Conservation (phyloP, 1,140 invertebrate genomes). For the Saccostrea cuccullata region DNA sequence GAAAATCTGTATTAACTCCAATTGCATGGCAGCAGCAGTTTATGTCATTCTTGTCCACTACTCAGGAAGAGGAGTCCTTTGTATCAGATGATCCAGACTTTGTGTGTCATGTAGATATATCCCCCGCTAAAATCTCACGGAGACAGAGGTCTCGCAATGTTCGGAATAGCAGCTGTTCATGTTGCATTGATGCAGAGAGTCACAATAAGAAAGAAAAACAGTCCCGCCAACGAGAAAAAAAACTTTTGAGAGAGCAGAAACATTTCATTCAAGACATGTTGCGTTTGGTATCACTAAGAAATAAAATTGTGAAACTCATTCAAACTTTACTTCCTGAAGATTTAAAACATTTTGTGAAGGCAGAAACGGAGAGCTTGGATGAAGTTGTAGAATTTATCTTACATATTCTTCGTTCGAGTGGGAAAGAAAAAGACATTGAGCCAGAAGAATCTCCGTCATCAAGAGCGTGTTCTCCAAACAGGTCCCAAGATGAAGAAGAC, state of each 20-base stretch:
- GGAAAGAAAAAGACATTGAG: neutral
- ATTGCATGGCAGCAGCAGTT: constrained; percentile 60
- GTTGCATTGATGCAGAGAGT: constrained; percentile 49
- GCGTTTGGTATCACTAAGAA: constrained; percentile 54
- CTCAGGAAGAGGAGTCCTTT: constrained; percentile 23
- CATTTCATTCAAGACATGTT: constrained; percentile 56
- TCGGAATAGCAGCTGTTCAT: constrained; percentile 50
- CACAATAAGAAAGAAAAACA: constrained; percentile 43
- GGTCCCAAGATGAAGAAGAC: neutral
- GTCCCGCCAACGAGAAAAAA: constrained; percentile 44
- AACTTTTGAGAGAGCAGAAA: constrained; percentile 48
- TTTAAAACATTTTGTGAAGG: constrained; percentile 41
- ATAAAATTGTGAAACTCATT: constrained; percentile 52
- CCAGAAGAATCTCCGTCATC: neutral
- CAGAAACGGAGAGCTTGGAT: constrained; percentile 53
- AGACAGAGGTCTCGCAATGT: constrained; percentile 51
- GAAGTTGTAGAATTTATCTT: constrained; percentile 44
- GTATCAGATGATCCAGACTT: neutral
- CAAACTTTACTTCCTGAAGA: constrained; percentile 44
- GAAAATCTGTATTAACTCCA: constrained; percentile 44
- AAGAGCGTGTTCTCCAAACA: neutral
- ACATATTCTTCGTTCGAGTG: neutral
- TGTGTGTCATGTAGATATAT: constrained; percentile 7
- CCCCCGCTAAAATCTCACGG: constrained; percentile 41
- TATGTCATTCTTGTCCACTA: constrained; percentile 56